Evolutionary conservation across 2,888 invertebrate genomes (phyloP), one percentile per base, ranked within the genome.

Genomic region (Ferrisia virgata): DNA sequence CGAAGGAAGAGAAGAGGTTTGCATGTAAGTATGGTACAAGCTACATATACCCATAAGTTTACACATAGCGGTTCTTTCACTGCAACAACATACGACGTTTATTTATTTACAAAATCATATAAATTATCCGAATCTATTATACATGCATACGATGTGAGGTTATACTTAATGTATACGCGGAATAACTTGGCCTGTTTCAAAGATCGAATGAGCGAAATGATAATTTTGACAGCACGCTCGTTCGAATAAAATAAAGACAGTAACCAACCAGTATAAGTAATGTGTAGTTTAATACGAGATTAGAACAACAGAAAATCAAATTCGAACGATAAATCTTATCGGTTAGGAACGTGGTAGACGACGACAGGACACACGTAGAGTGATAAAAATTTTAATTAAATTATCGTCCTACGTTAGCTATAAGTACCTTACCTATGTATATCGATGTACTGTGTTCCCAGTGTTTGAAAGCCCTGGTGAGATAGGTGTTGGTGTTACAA

Each of bases 381-480:
- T 64, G 64, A 15, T 64, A 64, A 64, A 64, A 64, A 64, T 64
- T 64, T 64, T 64, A 64, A 64, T 64, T 64, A 64, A 64, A 64
- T 64, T 64, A 64, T 28, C 64, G 64, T 28, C 28, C 28, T 58
- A 13, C 28, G 28, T 28, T 9, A 25, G 58, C 4, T 53, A 22
- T 53, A 22, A n/a, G n/a, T n/a, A n/a, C n/a, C n/a, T n/a, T n/a
- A n/a, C n/a, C n/a, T n/a, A n/a, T n/a, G n/a, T n/a, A n/a, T n/a
- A n/a, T n/a, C n/a, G n/a, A n/a, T n/a, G n/a, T n/a, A n/a, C n/a
- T n/a, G n/a, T n/a, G n/a, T n/a, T n/a, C n/a, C n/a, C n/a, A n/a
- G n/a, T n/a, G n/a, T n/a, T n/a, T n/a, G n/a, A n/a, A n/a, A n/a
- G n/a, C n/a, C n/a, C n/a, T n/a, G n/a, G n/a, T n/a, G n/a, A n/a